phyloP scores from a whole-genome alignment of 92 coral and sea anemone species.

The Palythoa caribaeorum region DNA sequence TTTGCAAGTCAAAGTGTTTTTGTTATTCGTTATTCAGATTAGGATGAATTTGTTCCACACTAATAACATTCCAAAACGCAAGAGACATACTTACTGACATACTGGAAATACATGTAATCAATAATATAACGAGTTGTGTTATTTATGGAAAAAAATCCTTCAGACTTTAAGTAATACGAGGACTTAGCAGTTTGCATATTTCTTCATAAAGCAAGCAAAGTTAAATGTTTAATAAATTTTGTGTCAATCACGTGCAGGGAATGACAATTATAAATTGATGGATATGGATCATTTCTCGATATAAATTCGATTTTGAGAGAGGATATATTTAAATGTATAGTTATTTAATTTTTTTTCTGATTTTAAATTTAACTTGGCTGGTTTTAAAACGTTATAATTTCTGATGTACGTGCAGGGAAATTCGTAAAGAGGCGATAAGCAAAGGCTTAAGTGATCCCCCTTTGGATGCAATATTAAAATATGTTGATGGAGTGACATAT shows the following conservation, averaged over 20 bases:
- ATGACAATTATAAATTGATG: background rate
- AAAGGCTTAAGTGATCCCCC: background rate
- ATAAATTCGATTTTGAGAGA: background rate
- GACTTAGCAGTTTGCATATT: background rate
- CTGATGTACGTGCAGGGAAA: slow-evolving; percentile 18
- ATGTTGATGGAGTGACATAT: background rate
- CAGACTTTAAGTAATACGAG: no score
- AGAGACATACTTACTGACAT: no score
- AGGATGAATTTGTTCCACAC: background rate
- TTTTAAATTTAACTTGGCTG: background rate
- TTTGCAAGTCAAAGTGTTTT: no score
- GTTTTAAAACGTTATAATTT: background rate
- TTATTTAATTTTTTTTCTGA: background rate
- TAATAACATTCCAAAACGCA: background rate
- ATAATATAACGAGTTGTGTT: background rate
- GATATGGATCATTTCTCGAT: background rate
- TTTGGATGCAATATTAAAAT: background rate
- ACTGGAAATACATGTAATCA: background rate
- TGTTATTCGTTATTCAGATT: no score
- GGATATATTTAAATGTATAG: background rate
- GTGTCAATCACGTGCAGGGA: slow-evolving; percentile 3
- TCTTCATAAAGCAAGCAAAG: background rate
- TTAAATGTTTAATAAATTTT: no score
- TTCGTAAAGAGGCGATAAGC: slow-evolving; percentile 39
- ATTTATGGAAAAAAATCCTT: background rate